phyloP scores from a whole-genome alignment of 2,113 vertebrate species.

The Leptosomus discolor region DNA sequence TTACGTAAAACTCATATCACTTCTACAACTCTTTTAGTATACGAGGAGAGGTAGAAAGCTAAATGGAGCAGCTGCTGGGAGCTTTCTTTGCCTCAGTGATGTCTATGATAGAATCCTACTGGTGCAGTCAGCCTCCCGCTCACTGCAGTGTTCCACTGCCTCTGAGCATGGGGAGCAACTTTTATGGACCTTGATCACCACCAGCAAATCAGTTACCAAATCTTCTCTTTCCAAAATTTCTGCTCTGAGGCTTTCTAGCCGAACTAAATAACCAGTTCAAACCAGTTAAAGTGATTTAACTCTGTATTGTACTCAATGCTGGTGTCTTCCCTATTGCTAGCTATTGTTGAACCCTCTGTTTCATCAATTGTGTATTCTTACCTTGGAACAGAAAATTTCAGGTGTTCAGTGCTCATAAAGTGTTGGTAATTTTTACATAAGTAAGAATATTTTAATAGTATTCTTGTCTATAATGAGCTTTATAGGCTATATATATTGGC shows the following conservation, averaged over 20 bases:
- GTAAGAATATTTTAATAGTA: neutral
- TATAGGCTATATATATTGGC: neutral
- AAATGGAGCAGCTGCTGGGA: neutral
- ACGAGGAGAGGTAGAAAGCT: neutral
- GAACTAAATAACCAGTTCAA: neutral
- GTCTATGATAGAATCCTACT: neutral
- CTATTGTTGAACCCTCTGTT: neutral
- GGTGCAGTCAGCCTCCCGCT: neutral
- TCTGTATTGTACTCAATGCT: neutral
- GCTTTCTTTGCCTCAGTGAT: neutral
- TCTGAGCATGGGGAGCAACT: neutral
- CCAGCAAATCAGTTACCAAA: neutral
- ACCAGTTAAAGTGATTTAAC: neutral
- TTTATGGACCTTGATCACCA: neutral
- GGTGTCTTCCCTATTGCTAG: neutral
- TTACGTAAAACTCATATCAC: neutral
- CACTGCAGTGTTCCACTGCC: neutral
- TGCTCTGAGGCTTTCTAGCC: neutral
- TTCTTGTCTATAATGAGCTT: neutral
- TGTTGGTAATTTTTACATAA: neutral
- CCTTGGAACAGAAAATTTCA: neutral
- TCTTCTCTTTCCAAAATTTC: neutral
- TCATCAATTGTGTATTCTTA: neutral
- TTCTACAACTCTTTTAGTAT: neutral
- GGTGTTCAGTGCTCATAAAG: neutral